Evolutionary conservation across 2,113 vertebrate species (phyloP).

Genomic region (Bungarus multicinctus): DNA sequence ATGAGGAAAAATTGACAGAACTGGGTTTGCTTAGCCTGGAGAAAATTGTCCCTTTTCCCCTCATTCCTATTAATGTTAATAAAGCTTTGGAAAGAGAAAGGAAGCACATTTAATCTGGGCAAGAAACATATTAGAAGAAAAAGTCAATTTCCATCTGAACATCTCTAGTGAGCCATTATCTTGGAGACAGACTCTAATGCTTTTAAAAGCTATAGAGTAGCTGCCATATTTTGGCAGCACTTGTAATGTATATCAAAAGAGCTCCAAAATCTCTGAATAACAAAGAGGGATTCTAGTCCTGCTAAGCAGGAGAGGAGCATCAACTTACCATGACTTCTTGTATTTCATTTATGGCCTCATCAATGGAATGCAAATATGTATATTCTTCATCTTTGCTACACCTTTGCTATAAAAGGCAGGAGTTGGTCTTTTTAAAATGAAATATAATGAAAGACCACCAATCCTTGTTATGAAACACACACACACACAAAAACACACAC

Average conservation of each 20-base stretch:
- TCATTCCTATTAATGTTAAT: not conserved
- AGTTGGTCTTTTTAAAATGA: constrained; percentile 16
- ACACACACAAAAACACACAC: not conserved
- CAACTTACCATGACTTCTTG: constrained; percentile 45
- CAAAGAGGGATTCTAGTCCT: not conserved
- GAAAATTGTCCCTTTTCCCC: not conserved
- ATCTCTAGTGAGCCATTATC: constrained; percentile 13
- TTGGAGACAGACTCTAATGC: not conserved
- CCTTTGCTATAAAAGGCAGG: constrained; percentile 29
- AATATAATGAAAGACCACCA: constrained; percentile 34
- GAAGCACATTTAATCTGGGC: not conserved
- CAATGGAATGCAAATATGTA: constrained; percentile 48
- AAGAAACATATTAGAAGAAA: not conserved
- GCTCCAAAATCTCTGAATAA: constrained; percentile 34
- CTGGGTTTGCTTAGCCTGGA: not conserved
- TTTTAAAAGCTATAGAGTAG: not conserved
- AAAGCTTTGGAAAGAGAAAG: not conserved
- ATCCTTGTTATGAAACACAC: not conserved
- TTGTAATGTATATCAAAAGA: constrained; percentile 7
- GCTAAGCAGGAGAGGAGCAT: not conserved
- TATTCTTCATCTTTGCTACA: constrained; percentile 46
- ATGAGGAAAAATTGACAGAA: not conserved
- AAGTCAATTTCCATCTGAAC: constrained; percentile 1
- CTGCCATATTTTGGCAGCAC: not conserved
- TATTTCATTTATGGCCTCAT: constrained; percentile 32